Conservation (phyloP, 1,140 invertebrate species). For the Agraylea sexmaculata region DNA sequence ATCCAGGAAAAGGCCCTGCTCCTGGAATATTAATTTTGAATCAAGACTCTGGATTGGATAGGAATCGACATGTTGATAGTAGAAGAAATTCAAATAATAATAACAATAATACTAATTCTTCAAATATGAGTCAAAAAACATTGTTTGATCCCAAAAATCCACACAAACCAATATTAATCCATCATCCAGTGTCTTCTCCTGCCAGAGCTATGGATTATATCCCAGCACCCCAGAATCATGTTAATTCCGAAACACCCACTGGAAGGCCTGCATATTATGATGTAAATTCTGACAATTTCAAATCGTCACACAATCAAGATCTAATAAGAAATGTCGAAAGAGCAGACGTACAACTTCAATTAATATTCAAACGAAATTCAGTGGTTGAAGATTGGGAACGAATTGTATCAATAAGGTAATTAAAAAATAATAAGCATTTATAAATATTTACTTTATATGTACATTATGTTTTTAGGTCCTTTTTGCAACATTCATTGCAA, state of each 20-base stretch:
- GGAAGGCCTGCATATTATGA: conserved; percentile 17
- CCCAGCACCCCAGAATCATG: conserved; percentile 1
- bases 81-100: conserved; percentile 10
- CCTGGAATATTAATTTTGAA: conserved; percentile 19
- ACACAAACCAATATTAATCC: conserved; percentile 17
- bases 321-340: conserved; percentile 16
- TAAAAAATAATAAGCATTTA: not conserved
- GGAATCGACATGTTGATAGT: conserved; percentile 10
- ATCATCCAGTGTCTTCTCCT: conserved; percentile 1
- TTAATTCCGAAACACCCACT: conserved; percentile 4
- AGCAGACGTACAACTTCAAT: conserved; percentile 16
- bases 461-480: conserved; percentile 28
- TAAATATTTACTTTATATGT: conserved; percentile 4
- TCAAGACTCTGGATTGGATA: conserved; percentile 10
- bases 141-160: conserved; percentile 18
- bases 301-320: conserved; percentile 16
- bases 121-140: conserved; percentile 9
- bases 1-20: conserved; percentile 12
- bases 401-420: conserved; percentile 12
- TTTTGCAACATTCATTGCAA: conserved; percentile 59
- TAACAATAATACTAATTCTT: conserved; percentile 10
- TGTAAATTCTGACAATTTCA: conserved; percentile 16
- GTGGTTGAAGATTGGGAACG: conserved; percentile 15
- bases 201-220: conserved; percentile 4
- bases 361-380: conserved; percentile 16